Evolutionary conservation across 2,797 vertebrate genomes (phyloP), one percentile per base, ranked within the genome.

Genomic region (Sparus aurata): DNA sequence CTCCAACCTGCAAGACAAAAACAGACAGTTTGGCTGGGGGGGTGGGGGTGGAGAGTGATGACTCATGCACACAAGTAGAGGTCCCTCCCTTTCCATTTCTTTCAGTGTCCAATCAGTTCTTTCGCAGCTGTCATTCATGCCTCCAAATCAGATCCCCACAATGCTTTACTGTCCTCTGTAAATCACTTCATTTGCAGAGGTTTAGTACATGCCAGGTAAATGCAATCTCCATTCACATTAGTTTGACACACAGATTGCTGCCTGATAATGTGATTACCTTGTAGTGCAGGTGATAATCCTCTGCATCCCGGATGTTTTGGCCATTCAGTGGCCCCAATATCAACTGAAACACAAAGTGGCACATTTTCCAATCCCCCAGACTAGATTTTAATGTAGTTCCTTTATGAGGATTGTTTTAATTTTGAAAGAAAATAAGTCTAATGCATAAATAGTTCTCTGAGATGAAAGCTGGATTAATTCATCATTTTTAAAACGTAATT

Each of bases 61-160:
- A 95, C 94, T 95, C 94, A 94, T 95, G 85, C 93, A 91, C 91
- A 83, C 89, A 81, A 27, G 89, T 85, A 86, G 87, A 94, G 91
- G 89, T 90, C 86, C 92, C 91, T 93, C 92, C 94, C 88, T 94
- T 92, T 91, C 76, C 88, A 82, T 94, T 92, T 93, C 88, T 93
- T 93, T 93, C 92, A 89, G 85, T 93, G 93, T 93, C 94, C 92
- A 94, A 94, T 94, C 90, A 94, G 80, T 94, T 93, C 91, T 92
- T 90, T 85, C 85, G 87, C 86, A 93, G 91, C 91, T 94, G 93
- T 93, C 94, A 93, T 77, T 95, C 92, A 93, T 86, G 77, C 88
- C 85, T 90, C 91, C 75, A 87, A 86, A 91, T 92, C 80, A 85
- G 59, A 90, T 88, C 87, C 83, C 71, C 79, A 84, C 78, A 84